A percentile compares a stretch with the other conserved stretches of the same genome.
These are phyloP conservation scores for Aplochiton taeniatus DNA, from an alignment of 2,797 vertebrate species.

Conservation along the genomic window DNA sequence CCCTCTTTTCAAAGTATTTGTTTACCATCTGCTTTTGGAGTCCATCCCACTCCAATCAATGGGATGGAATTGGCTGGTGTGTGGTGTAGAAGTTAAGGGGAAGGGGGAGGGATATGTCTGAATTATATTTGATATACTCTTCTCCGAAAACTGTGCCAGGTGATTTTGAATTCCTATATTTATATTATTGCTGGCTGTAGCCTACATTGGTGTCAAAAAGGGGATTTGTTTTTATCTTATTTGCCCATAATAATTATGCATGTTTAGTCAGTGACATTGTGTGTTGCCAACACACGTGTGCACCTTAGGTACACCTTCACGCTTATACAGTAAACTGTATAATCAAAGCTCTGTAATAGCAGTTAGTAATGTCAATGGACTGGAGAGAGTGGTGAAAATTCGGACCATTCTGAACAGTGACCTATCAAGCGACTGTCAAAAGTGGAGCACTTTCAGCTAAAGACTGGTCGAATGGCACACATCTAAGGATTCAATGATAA, in stretches of 20 bases:
- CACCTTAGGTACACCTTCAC: no score
- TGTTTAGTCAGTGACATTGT: background rate
- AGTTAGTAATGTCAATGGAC: no score
- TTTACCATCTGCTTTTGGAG: conserved; percentile 68
- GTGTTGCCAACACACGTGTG: no score
- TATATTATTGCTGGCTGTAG: conserved; percentile 27
- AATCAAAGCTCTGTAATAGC: no score
- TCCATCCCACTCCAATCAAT: conserved; percentile 49
- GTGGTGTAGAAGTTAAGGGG: conserved; percentile 5
- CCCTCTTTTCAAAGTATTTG: conserved; percentile 67
- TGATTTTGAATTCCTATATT: conserved; percentile 15
- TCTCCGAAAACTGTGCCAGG: no score
- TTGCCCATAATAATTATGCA: conserved; percentile 39
- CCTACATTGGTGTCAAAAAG: conserved; percentile 49
- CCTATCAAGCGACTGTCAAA: no score
- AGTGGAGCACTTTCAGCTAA: no score
- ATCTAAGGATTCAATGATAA: no score
- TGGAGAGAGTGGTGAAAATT: no score
- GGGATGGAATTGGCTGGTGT: conserved; percentile 41
- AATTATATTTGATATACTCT: conserved; percentile 31
- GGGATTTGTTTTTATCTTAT: conserved; percentile 34
- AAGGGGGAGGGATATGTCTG: conserved; percentile 25
- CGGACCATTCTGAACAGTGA: no score
- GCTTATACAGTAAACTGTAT: no score
- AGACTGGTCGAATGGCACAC: no score